These are phyloP conservation scores for Drosophila neocordata DNA, from an alignment of 1,140 invertebrate species.

Conservation along the genomic window DNA sequence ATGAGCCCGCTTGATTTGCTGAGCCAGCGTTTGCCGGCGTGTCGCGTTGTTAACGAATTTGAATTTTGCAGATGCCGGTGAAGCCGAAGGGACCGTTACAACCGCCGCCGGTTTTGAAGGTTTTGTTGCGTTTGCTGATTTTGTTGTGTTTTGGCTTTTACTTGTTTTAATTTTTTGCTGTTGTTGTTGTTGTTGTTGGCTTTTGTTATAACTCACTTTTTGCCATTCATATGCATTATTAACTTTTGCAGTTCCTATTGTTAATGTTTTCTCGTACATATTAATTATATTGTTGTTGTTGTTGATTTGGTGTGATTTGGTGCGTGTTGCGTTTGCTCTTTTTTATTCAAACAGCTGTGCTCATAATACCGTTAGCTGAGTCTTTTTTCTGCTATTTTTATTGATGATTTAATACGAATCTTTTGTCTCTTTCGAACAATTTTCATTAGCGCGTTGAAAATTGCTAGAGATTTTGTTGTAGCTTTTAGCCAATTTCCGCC, in stretches of 20 bases:
- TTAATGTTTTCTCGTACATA: slow-evolving; percentile 77
- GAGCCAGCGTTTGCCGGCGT: slow-evolving; percentile 63
- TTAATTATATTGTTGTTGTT: slow-evolving; percentile 59
- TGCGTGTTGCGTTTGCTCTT: slow-evolving; percentile 54
- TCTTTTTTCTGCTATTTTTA: slow-evolving; percentile 65
- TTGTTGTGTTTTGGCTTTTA: slow-evolving; percentile 35
- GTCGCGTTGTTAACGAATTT: slow-evolving; percentile 54
- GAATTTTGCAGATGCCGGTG: slow-evolving; percentile 41
- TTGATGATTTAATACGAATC: slow-evolving; percentile 73
- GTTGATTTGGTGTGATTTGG: slow-evolving; percentile 57
- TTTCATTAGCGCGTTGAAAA: slow-evolving; percentile 66
- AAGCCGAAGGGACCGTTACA: slow-evolving; percentile 11
- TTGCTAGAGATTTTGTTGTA: slow-evolving; percentile 22
- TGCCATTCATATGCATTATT: slow-evolving; percentile 80
- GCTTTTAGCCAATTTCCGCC: slow-evolving; percentile 1
- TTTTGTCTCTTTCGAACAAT: slow-evolving; percentile 39
- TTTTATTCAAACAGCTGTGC: slow-evolving; percentile 59
- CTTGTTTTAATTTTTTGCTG: slow-evolving; percentile 26
- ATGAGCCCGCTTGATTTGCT: slow-evolving; percentile 78
- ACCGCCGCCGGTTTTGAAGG: slow-evolving; percentile 6
- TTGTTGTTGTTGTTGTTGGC: slow-evolving; percentile 41
- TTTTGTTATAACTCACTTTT: slow-evolving; percentile 76
- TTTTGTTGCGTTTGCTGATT: slow-evolving; percentile 31
- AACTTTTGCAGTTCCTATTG: slow-evolving; percentile 74
- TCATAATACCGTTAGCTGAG: slow-evolving; percentile 64